Percentiles rank a stretch among this genome's conserved stretches.
These are phyloP conservation scores for Mustela nigripes DNA, from an alignment of 2,113 vertebrate genomes.

Conservation along the genomic window DNA sequence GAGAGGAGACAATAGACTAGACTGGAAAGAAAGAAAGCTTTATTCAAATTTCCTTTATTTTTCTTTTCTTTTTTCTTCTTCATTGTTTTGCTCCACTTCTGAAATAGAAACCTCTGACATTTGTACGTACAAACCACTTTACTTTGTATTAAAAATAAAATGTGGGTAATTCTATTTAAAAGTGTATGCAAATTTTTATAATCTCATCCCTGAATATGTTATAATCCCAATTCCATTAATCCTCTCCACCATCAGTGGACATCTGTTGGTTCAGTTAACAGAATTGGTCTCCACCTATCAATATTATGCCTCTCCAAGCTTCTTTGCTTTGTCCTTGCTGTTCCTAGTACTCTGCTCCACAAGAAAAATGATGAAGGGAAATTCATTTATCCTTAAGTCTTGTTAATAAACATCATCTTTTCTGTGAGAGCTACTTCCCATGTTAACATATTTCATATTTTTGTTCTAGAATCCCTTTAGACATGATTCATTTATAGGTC, in stretches of 20 bases:
- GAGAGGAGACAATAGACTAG: not conserved
- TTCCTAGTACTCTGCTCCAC: not conserved
- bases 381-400: not conserved
- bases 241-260: accelerated
- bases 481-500: not conserved
- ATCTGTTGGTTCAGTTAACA: not conserved
- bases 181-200: not conserved
- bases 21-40: not conserved
- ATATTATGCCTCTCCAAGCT: not conserved
- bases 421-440: not conserved
- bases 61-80: not conserved
- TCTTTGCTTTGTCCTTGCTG: not conserved
- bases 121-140: not conserved
- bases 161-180: not conserved
- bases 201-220: not conserved
- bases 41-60: not conserved
- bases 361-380: not conserved
- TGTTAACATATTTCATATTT: not conserved
- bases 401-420: not conserved
- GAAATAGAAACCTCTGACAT: not conserved
- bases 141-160: not conserved
- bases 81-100: not conserved
- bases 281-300: not conserved
- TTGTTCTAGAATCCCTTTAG: not conserved
- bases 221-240: not conserved